Evolutionary conservation across 37 sponge, comb jelly and placozoan genomes (phyloP).

Genomic region (Eunapius fragilis): DNA sequence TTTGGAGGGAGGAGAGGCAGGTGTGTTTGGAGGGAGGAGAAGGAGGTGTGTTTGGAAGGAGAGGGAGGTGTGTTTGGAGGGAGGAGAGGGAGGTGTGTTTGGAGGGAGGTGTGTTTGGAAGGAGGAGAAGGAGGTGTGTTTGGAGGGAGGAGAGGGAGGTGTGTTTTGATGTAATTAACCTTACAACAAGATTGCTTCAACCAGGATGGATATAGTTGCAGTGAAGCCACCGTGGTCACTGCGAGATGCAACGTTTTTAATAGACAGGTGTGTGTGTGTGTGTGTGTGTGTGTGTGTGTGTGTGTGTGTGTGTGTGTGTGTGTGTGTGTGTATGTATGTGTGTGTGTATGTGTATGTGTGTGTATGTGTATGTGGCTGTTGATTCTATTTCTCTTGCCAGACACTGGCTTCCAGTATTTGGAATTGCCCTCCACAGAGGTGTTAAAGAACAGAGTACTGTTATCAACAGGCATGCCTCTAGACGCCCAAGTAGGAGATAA

Average conservation of each 20-base stretch:
- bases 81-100: too few species aligned
- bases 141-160: too few species aligned
- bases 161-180: too few species aligned
- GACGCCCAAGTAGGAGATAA: too few species aligned
- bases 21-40: background rate
- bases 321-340: background rate
- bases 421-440: background rate
- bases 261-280: constrained; percentile 47
- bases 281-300: background rate
- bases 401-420: constrained; percentile 84
- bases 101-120: too few species aligned
- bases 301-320: background rate
- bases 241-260: constrained; percentile 36
- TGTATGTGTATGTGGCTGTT: background rate
- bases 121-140: too few species aligned
- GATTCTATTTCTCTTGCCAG: constrained; percentile 3
- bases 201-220: constrained; percentile 49
- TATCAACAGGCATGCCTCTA: too few species aligned
- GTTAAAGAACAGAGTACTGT: constrained; percentile 4
- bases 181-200: background rate
- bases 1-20: background rate
- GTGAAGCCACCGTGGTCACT: constrained; percentile 88
- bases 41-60: too few species aligned
- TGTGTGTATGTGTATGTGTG: background rate
- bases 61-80: too few species aligned